Base-by-base conservation (phyloP, 2,888 invertebrate species). In the Agrochola macilenta region DNA sequence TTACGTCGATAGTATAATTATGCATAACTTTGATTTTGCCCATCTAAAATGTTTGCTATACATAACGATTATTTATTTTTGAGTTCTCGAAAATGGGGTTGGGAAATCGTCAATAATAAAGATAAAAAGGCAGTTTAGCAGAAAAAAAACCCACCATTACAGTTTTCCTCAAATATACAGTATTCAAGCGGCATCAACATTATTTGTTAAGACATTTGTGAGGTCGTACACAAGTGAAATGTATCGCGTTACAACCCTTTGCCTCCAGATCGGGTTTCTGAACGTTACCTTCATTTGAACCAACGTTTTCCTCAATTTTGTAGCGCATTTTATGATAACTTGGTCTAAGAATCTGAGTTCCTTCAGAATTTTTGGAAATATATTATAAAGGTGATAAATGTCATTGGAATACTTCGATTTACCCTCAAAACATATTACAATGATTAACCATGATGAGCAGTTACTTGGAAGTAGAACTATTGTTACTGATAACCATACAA, bases 201-300 rank as follows among this genome's bases (percentile, higher is more conserved):
- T 69, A 82, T 82, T 84, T 83, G 81, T 69, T 80, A 7, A 66
- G 84, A 81, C 81, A 58, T 66, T 57, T 39, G 57, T 57, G 73
- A 76, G 82, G 39, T 64, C 64, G 30, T 64, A n/a, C 72, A n/a
- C 30, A 30, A 81, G 60, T 43, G 68, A 69, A 14, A 64, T 39
- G 58, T 81, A 81, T 83, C 64, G 30, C 63, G n/a, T 84, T 83
- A 71, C 82, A 74, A 69, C 69, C 74, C 73, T 69, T 58, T 57
- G 73, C 39, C 35, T 54, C 3, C 23, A 58, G 69, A 69, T 75
- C 57, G 17, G 12, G 46, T 83, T 70, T 54, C 81, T 49, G 20
- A 68, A 35, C 58, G n/a, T 58, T 54, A 73, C 54, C 23, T 72
- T 68, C 3, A 63, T 35, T 70, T 60, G 35, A 69, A 30, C 39